Conservation (phyloP, 2,113 vertebrate genomes). For the Pipa parva region DNA sequence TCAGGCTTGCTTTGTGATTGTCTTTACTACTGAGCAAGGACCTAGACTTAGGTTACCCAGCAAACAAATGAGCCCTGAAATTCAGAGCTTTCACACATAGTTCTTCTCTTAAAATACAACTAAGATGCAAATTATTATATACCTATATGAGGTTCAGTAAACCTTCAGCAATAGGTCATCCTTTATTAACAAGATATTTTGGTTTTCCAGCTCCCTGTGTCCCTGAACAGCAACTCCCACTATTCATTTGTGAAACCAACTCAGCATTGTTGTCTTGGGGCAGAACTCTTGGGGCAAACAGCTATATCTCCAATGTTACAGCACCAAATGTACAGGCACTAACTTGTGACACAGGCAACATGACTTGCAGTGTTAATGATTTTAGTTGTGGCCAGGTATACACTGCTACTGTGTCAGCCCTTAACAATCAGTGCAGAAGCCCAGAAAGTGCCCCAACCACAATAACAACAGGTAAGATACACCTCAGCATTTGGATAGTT, state of each 20-base stretch:
- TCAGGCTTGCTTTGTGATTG: no score
- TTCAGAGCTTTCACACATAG: no score
- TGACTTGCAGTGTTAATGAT: slow-evolving; percentile 52
- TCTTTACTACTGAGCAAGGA: no score
- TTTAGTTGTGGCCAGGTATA: slow-evolving; percentile 60
- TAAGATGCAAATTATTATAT: no score
- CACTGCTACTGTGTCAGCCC: slow-evolving; percentile 51
- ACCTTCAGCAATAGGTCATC: no score
- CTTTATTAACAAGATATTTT: not conserved
- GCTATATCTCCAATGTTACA: slow-evolving; percentile 56
- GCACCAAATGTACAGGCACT: not conserved
- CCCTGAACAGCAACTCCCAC: slow-evolving; percentile 52
- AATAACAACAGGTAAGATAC: slow-evolving; percentile 60
- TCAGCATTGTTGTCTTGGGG: slow-evolving; percentile 59
- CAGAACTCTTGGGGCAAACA: slow-evolving; percentile 48
- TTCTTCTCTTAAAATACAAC: no score
- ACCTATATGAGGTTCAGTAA: no score
- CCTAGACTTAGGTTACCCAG: no score
- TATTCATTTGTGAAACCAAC: slow-evolving; percentile 58
- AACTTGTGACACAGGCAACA: slow-evolving; percentile 46
- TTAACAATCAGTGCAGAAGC: slow-evolving; percentile 48
- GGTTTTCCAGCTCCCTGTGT: slow-evolving; percentile 60
- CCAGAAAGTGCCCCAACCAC: slow-evolving; percentile 34
- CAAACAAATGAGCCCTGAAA: no score
- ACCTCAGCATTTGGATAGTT: not conserved